Percentiles rank a stretch among this genome's conserved stretches.
These are phyloP conservation scores for Picathartes gymnocephalus DNA, from an alignment of 2,113 vertebrate species.

Conservation along the genomic window DNA sequence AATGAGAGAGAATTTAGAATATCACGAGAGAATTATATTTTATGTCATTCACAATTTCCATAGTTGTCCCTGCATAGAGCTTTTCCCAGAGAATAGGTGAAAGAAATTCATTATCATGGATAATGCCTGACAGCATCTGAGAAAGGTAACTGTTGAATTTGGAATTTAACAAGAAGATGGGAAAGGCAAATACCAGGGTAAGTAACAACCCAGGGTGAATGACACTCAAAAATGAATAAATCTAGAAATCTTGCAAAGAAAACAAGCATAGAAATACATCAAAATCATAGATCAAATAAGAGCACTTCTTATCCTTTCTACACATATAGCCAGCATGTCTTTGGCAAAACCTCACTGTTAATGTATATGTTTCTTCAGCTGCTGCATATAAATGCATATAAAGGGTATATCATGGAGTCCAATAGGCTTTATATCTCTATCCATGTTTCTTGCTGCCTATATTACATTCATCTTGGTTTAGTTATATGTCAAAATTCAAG, in stretches of 20 bases:
- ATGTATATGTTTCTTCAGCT: not conserved
- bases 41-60: not conserved
- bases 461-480: not conserved
- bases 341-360: not conserved
- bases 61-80: not conserved
- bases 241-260: not conserved
- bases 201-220: not conserved
- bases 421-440: not conserved
- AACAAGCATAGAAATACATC: not conserved
- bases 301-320: not conserved
- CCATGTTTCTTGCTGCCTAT: not conserved
- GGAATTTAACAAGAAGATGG: not conserved
- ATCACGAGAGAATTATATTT: not conserved
- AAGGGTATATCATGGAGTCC: not conserved
- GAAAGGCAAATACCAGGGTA: not conserved
- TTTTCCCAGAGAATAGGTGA: not conserved
- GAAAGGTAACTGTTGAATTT: not conserved
- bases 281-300: not conserved
- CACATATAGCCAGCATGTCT: not conserved
- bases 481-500: not conserved
- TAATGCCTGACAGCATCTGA: not conserved
- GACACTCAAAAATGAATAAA: not conserved
- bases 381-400: not conserved
- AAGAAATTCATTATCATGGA: not conserved
- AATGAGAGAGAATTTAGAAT: not conserved